A percentile compares a stretch with the other conserved stretches of the same genome.
Conservation (phyloP, 2,113 vertebrate species). For the Chloroceryle aenea region DNA sequence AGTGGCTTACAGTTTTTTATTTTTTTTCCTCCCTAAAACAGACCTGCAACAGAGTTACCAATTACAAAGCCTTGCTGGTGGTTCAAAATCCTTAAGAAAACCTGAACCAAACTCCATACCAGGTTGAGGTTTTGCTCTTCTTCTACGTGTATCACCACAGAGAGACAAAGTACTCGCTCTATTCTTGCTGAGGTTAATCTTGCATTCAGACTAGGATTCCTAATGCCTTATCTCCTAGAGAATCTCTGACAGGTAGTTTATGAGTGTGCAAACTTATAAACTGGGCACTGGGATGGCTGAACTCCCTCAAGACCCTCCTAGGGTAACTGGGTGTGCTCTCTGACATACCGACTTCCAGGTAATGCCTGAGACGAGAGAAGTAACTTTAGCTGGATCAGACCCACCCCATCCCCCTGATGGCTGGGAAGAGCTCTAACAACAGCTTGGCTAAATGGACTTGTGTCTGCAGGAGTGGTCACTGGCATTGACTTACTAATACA, state of each 20-base stretch:
- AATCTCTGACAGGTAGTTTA: not conserved
- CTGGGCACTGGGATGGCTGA: not conserved
- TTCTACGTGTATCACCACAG: not conserved
- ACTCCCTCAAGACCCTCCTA: fast-evolving
- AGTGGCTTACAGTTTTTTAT: not conserved
- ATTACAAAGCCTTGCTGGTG: not conserved
- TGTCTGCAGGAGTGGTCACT: not conserved
- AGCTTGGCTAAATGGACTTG: not conserved
- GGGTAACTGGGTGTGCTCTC: not conserved
- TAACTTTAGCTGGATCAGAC: not conserved
- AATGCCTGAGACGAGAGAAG: not conserved
- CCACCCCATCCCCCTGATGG: not conserved
- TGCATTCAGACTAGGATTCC: not conserved
- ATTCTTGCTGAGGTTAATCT: not conserved
- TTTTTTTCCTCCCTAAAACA: not conserved
- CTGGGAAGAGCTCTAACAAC: not conserved
- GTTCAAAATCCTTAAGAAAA: not conserved
- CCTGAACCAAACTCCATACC: not conserved
- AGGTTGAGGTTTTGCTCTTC: not conserved
- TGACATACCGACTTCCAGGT: not conserved
- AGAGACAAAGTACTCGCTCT: not conserved
- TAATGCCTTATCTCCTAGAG: not conserved
- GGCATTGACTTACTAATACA: not conserved
- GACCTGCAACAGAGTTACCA: not conserved
- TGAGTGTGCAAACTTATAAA: not conserved